Evolutionary conservation across 2,888 invertebrate genomes (phyloP).

Genomic region (Stomorhina lunata): DNA sequence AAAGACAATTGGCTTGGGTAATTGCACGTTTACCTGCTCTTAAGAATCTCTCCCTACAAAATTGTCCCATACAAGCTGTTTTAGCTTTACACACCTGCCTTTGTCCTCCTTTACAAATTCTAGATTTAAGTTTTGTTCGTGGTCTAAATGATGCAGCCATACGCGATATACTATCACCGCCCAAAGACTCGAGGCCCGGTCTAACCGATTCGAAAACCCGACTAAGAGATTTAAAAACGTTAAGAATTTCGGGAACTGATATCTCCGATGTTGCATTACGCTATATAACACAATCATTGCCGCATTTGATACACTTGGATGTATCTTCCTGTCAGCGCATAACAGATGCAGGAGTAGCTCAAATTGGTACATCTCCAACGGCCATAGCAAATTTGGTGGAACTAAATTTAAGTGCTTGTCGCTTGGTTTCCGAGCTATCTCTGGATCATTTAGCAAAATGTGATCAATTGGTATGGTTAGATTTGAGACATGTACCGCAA

Average conservation of each 20-base stretch:
- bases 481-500: conserved; percentile 89
- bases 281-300: conserved; percentile 88
- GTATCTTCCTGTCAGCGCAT: conserved; percentile 92
- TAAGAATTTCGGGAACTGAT: conserved; percentile 92
- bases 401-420: conserved; percentile 90
- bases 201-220: conserved; percentile 87
- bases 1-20: conserved; percentile 95
- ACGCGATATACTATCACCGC: conserved; percentile 91
- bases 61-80: conserved; percentile 88
- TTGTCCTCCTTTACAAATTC: conserved; percentile 88
- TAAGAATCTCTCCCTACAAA: conserved; percentile 89
- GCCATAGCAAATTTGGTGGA: conserved; percentile 84
- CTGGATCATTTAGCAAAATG: conserved; percentile 90
- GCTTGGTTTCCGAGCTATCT: conserved; percentile 89
- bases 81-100: conserved; percentile 89
- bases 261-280: conserved; percentile 89
- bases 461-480: conserved; percentile 86
- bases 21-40: conserved; percentile 91
- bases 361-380: conserved; percentile 89
- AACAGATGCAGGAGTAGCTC: conserved; percentile 94
- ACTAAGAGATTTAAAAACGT: conserved; percentile 87
- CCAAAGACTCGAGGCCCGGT: conserved; percentile 90
- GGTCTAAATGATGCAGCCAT: conserved; percentile 91
- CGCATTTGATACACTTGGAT: conserved; percentile 87
- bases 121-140: conserved; percentile 93